Base-by-base conservation (phyloP, 1,140 invertebrate species). In the Steinernema khuongi region DNA sequence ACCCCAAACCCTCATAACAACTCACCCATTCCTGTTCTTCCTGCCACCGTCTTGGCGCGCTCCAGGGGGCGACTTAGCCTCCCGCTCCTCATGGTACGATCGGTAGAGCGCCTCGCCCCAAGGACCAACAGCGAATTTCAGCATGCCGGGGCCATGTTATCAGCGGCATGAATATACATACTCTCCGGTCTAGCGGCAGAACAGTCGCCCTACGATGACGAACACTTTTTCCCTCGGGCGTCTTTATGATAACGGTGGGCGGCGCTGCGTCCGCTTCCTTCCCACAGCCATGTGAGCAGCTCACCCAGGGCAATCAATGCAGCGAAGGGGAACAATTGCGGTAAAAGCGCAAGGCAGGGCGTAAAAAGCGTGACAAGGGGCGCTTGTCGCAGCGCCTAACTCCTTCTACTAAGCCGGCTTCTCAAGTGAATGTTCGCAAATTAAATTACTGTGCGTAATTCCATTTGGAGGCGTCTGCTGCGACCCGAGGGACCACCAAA, bases 51-150 rank as follows among this genome's bases (percentile, higher is more conserved):
- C 36, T n/a, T 11, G 36, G n/a, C 50, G 14, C 19, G 2, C 26
- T 60, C 36, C 36, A 60, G 19, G 14, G 26, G 50, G 14, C 36
- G 7, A n/a, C 7, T n/a, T 41, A 22, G 2, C 50, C 14, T 11
- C 11, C 4, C 26, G 14, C 11, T 60, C 50, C 50, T 60, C 50
- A 22, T 60, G 50, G 26, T 60, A 60, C 4, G 50, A 41, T 69
- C 70, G 4, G 22, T 79, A 79, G 0, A 79, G 68, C 4, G 28
- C 68, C 31, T 77, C 76, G 22, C 72, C 75, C 80, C 80, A 81
- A 11, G 80, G 77, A 1, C 80, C 80, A 7, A 81, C 80, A 26
- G 80, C 80, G 30, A 81, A 81, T 71, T 81, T 81, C 31, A 81
- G 76, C 80, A 81, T 81, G 4, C 2, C 26, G 4, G 4, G 4